A percentile compares a stretch with the other conserved stretches of the same genome.
Conservation (phyloP, 2,888 invertebrate species). For the Podabrus alpinus region DNA sequence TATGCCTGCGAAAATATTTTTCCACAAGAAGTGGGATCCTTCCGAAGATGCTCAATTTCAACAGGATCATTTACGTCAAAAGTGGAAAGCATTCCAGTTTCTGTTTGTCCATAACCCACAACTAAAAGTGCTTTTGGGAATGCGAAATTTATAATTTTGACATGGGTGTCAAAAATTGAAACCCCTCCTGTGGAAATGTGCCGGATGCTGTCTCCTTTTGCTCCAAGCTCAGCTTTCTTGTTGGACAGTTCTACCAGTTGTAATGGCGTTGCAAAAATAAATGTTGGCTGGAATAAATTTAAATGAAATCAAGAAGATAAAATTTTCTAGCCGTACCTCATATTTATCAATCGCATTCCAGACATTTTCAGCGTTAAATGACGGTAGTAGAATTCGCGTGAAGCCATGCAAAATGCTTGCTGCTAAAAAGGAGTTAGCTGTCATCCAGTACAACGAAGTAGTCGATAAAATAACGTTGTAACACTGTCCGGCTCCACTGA, state of each 20-base stretch:
- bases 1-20: not conserved
- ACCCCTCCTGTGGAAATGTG: conserved; percentile 31
- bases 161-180: conserved; percentile 19
- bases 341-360: not conserved
- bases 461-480: conserved; percentile 14
- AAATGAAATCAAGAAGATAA: not conserved
- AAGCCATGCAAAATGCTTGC: conserved; percentile 36
- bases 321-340: not conserved
- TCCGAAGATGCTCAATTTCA: not conserved
- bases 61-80: conserved; percentile 1
- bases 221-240: not conserved
- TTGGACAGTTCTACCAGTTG: not conserved
- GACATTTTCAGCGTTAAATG: conserved; percentile 23
- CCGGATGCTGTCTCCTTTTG: conserved; percentile 1
- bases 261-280: not conserved
- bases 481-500: not conserved
- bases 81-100: not conserved
- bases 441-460: conserved; percentile 44
- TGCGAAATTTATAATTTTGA: conserved; percentile 27
- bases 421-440: conserved; percentile 34
- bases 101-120: conserved; percentile 14
- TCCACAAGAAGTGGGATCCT: not conserved
- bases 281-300: not conserved
- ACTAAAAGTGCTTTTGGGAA: conserved; percentile 43
- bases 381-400: conserved; percentile 32